A percentile compares a stretch with the other conserved stretches of the same genome.
phyloP scores from a whole-genome alignment of 2,113 vertebrate species.

The Poeciliopsis occidentalis region DNA sequence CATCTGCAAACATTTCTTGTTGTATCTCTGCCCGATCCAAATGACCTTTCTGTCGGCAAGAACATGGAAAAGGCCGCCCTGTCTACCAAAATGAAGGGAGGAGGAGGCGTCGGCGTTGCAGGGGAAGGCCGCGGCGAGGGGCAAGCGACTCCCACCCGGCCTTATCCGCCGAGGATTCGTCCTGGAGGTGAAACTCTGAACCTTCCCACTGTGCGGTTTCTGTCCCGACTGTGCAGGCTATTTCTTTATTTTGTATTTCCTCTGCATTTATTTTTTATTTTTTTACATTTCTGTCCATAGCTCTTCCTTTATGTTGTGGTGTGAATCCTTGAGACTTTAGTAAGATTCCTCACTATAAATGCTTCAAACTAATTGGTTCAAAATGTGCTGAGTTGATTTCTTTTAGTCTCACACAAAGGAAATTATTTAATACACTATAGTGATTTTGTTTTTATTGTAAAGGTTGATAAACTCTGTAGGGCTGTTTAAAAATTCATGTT shows the following conservation, averaged over 20 bases:
- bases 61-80: constrained; percentile 88
- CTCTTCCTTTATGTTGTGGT: not conserved
- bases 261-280: not conserved
- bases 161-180: constrained; percentile 74
- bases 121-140: constrained; percentile 62
- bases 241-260: not conserved
- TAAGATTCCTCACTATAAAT: constrained; percentile 12
- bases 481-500: constrained; percentile 30
- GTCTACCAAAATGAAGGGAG: constrained; percentile 91
- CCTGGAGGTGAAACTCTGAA: constrained; percentile 77
- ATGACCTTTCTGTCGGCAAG: constrained; percentile 65
- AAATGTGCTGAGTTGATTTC: not conserved
- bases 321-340: too few relatives aligned
- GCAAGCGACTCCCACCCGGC: constrained; percentile 11
- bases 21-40: constrained; percentile 3
- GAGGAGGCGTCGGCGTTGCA: constrained; percentile 78
- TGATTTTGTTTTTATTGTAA: not conserved
- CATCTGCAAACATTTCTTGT: not conserved
- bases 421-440: not conserved
- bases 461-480: not conserved
- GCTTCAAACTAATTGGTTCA: not conserved
- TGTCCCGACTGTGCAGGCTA: not conserved
- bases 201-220: not conserved
- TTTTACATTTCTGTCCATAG: not conserved
- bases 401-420: not conserved